Percentiles rank a stretch among this genome's conserved stretches.
These are phyloP conservation scores for Pseudopleuronectes americanus DNA, from an alignment of 2,797 vertebrate species.

Conservation along the genomic window DNA sequence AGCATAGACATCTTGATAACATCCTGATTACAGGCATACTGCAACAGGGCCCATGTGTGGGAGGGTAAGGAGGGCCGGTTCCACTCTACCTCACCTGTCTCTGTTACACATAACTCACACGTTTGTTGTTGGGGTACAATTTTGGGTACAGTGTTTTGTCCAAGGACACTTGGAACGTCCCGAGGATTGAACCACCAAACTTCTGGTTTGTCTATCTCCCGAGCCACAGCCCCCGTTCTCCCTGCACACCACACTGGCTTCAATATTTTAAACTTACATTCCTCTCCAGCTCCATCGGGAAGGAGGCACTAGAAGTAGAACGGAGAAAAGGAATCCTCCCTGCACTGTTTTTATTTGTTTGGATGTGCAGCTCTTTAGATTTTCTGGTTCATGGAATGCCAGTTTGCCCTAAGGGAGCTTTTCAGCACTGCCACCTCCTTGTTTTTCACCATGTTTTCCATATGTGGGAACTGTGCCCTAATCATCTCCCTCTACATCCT, in stretches of 20 bases:
- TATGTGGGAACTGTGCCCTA: background rate
- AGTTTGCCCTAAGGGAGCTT: background rate
- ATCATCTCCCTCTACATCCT: background rate
- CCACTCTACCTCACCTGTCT: background rate
- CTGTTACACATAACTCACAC: too few species aligned
- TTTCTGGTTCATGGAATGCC: constrained; percentile 1
- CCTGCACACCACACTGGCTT: too few species aligned
- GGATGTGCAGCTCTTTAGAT: background rate
- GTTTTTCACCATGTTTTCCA: background rate
- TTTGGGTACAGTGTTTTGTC: too few species aligned
- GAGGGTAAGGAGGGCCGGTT: background rate
- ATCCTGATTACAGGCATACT: background rate
- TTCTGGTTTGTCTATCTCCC: too few species aligned
- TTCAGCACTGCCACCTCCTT: background rate
- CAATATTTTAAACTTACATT: background rate
- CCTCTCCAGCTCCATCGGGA: background rate
- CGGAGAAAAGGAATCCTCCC: background rate
- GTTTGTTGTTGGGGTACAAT: too few species aligned
- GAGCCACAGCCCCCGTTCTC: background rate
- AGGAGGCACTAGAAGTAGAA: background rate
- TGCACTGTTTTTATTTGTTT: background rate
- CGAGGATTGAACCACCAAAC: too few species aligned
- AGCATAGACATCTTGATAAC: too few species aligned
- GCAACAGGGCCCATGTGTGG: background rate
- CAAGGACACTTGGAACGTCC: too few species aligned